A percentile compares a stretch with the other conserved stretches of the same genome.
Conservation (phyloP, 2,888 invertebrate genomes). For the Agrochola macilenta region DNA sequence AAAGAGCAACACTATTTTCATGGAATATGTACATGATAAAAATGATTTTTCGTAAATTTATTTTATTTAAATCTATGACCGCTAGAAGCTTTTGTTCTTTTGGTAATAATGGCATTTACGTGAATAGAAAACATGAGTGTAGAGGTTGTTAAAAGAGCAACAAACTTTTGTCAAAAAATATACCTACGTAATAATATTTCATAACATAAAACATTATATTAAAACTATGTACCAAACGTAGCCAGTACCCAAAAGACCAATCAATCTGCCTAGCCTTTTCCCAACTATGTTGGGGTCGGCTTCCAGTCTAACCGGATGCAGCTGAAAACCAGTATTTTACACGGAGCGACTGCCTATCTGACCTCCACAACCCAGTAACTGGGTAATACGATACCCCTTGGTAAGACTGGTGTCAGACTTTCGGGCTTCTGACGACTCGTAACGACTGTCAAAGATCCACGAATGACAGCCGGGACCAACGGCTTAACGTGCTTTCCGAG, state of each 20-base stretch:
- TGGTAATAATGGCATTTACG: background rate
- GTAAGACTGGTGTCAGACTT: too few relatives aligned
- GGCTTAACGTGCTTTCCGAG: too few relatives aligned
- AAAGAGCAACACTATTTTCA: background rate
- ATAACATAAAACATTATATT: background rate
- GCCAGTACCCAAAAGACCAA: background rate
- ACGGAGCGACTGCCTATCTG: too few relatives aligned
- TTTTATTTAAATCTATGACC: background rate
- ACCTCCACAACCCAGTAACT: too few relatives aligned
- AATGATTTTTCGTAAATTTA: background rate
- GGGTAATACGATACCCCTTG: too few relatives aligned
- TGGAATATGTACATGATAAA: background rate
- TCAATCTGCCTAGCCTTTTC: too few relatives aligned
- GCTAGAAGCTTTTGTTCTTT: background rate
- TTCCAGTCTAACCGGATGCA: too few relatives aligned
- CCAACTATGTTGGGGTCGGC: too few relatives aligned
- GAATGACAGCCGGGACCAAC: too few relatives aligned
- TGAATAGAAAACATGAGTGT: background rate
- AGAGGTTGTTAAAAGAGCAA: background rate
- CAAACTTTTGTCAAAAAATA: background rate
- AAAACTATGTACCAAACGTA: conserved; percentile 27
- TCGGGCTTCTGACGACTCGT: too few relatives aligned
- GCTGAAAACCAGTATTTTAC: too few relatives aligned
- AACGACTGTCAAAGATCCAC: too few relatives aligned
- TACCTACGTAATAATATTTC: background rate